phyloP scores from a whole-genome alignment of 2,113 vertebrate genomes.

The Crotalus helleri region DNA sequence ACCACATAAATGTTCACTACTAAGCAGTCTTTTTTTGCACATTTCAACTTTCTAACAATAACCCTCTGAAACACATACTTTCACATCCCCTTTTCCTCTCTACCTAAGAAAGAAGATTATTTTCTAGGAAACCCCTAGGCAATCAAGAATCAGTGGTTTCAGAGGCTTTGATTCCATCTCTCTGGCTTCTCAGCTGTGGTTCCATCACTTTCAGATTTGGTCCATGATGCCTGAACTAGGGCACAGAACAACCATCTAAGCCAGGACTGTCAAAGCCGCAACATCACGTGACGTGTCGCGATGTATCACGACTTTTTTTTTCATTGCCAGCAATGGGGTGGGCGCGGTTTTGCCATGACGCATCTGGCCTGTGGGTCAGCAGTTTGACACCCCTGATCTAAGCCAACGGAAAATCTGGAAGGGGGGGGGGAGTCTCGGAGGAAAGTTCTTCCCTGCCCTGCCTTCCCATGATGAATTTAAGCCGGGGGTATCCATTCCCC shows the following conservation, averaged over 20 bases:
- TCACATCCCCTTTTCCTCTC: not conserved
- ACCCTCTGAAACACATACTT: not conserved
- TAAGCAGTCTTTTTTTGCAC: not conserved
- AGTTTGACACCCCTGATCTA: not conserved
- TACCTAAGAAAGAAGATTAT: not conserved
- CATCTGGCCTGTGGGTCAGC: no score
- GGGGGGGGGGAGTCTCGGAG: not conserved
- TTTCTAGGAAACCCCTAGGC: not conserved
- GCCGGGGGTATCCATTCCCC: slow-evolving; percentile 36
- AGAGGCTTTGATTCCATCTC: not conserved
- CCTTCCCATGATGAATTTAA: not conserved
- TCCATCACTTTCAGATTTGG: not conserved
- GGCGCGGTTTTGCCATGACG: no score
- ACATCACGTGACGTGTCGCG: no score
- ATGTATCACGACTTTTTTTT: no score
- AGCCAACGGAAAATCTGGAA: not conserved
- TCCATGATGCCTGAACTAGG: not conserved
- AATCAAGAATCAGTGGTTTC: not conserved
- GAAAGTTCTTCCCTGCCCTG: not conserved
- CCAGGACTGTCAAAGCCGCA: not conserved
- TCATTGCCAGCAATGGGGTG: no score
- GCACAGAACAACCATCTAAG: not conserved
- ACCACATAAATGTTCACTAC: not conserved
- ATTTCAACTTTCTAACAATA: not conserved
- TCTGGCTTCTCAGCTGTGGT: not conserved